Percentiles rank a stretch among this genome's conserved stretches.
phyloP scores from a whole-genome alignment of 2,797 vertebrate species.

The Hafferia zeledoni region DNA sequence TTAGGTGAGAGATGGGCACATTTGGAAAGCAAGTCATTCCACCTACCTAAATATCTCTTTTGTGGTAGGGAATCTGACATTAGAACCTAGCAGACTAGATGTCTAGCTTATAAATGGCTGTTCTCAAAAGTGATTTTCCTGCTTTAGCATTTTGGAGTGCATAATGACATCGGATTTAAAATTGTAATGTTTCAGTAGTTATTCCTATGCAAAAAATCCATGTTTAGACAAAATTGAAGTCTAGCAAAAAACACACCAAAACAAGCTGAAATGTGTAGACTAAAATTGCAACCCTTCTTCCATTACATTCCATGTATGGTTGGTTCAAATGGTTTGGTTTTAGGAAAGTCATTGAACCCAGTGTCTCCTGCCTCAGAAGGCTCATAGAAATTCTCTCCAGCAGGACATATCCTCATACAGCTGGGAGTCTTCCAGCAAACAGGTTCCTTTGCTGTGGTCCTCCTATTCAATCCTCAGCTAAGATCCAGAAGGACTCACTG shows the following conservation, averaged over 20 bases:
- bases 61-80: background rate
- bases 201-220: background rate
- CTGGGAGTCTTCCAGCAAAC: background rate
- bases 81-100: background rate
- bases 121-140: background rate
- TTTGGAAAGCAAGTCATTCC: background rate
- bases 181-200: background rate
- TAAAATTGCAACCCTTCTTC: background rate
- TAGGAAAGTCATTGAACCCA: background rate
- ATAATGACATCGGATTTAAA: background rate
- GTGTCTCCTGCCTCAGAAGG: background rate
- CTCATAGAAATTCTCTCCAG: background rate
- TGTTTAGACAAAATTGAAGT: background rate
- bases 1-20: background rate
- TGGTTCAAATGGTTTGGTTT: background rate
- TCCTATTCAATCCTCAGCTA: background rate
- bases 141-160: background rate
- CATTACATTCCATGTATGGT: background rate
- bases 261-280: background rate
- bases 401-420: fast-evolving
- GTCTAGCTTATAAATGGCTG: background rate
- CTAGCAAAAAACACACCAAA: background rate
- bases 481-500: background rate
- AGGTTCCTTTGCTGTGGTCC: background rate
- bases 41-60: background rate